Base-by-base conservation (phyloP, 2,888 invertebrate species). In the Cotesia congregata region DNA sequence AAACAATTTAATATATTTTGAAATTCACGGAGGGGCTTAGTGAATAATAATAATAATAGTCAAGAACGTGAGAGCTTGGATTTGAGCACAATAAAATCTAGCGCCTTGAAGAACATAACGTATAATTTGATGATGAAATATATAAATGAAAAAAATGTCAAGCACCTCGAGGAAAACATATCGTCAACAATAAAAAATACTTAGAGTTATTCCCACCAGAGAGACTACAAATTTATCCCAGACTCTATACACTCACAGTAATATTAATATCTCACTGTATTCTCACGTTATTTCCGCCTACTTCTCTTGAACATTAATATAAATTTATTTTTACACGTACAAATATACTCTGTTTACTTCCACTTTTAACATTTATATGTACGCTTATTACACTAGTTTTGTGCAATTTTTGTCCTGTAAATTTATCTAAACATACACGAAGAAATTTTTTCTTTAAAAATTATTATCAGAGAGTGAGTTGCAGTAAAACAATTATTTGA, bases 241-340 rank as follows among this genome's bases (percentile, higher is more conserved):
- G 7, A 12, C 50, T 30, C 30, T 50, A 50, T 50, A 50, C 50
- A 50, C 50, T 50, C 50, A 12, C 50, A 50, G 9, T 50, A 30
- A 12, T 50, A 50, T 12, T 50, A 50, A 20, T 65, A 65, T 65
- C 38, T 65, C 9, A 65, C 30, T 65, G 1, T 12, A 74, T 74
- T 74, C 68, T 74, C 74, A 61, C 74, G 62, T 62, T 68, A 68
- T 68, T 40, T 68, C 67, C 40, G 6, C 67, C 12, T 68, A 62
- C 62, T 61, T 20, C 50, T 50, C 50, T 50, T 50, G 50, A 40
- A 17, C 61, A 68, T 74, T 75, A 75, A 75, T 70, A 70, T 50
- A 70, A 75, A 75, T 75, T 75, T 70, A 75, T 75, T 64, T 50
- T 38, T 70, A 62, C 50, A 17, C 67, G 69, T 40, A 30, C 62